Evolutionary conservation across 2,888 invertebrate species (phyloP).

Genomic region (Dimorphilus gyrociliatus): DNA sequence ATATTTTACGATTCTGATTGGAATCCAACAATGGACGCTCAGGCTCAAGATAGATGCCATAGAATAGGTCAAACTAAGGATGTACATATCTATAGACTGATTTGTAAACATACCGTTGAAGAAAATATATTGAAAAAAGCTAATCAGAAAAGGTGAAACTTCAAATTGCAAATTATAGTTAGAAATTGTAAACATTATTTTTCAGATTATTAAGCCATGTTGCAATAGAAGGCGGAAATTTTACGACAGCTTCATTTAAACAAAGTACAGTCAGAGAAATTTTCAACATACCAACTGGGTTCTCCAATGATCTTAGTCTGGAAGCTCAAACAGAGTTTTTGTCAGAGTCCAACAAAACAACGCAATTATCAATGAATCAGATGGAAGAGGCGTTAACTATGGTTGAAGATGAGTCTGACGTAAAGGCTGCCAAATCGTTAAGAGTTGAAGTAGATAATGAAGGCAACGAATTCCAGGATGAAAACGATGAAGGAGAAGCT

Average conservation of each 20-base stretch:
- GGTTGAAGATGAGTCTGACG: constrained; percentile 87
- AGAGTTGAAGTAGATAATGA: constrained; percentile 71
- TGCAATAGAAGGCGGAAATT: constrained; percentile 96
- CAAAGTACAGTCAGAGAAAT: constrained; percentile 42
- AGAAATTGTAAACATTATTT: too few relatives aligned
- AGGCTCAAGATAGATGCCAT: constrained; percentile 60
- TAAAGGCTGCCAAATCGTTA: constrained; percentile 69
- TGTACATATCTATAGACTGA: constrained; percentile 89
- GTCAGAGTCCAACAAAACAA: too few relatives aligned
- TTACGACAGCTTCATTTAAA: constrained; percentile 90
- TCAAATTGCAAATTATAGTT: too few relatives aligned
- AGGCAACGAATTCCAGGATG: constrained; percentile 19
- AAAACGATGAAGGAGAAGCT: constrained; percentile 28
- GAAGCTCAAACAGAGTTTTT: too few relatives aligned
- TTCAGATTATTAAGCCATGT: constrained; percentile 78
- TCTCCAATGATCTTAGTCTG: too few relatives aligned
- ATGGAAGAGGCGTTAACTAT: constrained; percentile 71
- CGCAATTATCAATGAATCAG: too few relatives aligned
- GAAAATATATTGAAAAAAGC: constrained; percentile 99
- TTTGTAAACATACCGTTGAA: constrained; percentile 91
- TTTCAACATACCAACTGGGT: too few relatives aligned
- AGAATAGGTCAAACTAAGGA: constrained; percentile 97
- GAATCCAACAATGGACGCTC: constrained; percentile 99
- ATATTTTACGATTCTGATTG: constrained; percentile 99
- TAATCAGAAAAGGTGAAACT: constrained; percentile 92